A percentile compares a stretch with the other conserved stretches of the same genome.
phyloP scores from a whole-genome alignment of 2,113 vertebrate genomes.

The Xenopus laevis region DNA sequence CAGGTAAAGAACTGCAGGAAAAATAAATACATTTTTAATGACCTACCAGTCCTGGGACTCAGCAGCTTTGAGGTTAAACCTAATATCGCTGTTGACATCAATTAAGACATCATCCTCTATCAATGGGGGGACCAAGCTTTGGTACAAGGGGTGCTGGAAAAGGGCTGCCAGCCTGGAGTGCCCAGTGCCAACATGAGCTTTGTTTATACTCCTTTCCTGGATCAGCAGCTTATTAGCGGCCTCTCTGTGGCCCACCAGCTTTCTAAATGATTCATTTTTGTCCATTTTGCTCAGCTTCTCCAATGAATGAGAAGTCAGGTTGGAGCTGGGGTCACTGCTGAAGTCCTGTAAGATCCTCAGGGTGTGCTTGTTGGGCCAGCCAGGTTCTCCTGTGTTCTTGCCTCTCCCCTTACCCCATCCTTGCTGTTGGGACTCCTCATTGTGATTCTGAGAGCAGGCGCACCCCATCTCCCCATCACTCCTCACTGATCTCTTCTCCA shows the following conservation, averaged over 20 bases:
- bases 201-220: conserved; percentile 47
- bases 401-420: conserved; percentile 54
- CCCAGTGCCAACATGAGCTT: conserved; percentile 49
- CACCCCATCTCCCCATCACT: conserved; percentile 61
- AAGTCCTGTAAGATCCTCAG: conserved; percentile 90
- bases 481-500: conserved; percentile 72
- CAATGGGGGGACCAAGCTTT: conserved; percentile 63
- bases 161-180: conserved; percentile 72
- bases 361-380: conserved; percentile 89
- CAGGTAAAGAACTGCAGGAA: too few relatives aligned
- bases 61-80: conserved; percentile 85
- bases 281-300: conserved; percentile 68
- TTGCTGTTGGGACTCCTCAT: conserved; percentile 24
- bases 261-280: conserved; percentile 41
- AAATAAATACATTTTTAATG: not conserved
- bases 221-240: conserved; percentile 47
- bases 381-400: conserved; percentile 67
- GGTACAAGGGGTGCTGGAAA: conserved; percentile 82
- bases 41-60: conserved; percentile 86
- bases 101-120: conserved; percentile 85
- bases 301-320: conserved; percentile 78
- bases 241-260: conserved; percentile 2
- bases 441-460: conserved; percentile 71
- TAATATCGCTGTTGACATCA: conserved; percentile 88
- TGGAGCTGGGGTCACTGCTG: conserved; percentile 85